Conservation (phyloP, 92 coral and sea anemone species). For the Phenganax stokvisi region DNA sequence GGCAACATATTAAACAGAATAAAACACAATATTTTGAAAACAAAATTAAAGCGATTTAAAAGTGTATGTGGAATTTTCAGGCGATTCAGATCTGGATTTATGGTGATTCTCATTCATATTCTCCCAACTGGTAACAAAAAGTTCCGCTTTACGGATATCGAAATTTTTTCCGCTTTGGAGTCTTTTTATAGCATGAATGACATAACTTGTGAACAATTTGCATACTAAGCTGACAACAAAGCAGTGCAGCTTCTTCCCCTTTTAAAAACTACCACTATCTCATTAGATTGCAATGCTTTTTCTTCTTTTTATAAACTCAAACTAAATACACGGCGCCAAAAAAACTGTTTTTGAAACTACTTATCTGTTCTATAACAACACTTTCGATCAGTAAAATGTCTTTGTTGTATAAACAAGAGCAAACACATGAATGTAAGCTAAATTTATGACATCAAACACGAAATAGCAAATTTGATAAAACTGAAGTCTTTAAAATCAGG, state of each 20-base stretch:
- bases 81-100: not conserved
- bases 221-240: not conserved
- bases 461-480: no score
- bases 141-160: constrained; percentile 3
- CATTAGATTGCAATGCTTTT: no score
- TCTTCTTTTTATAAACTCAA: no score
- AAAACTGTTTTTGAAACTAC: no score
- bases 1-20: not conserved
- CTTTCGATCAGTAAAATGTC: no score
- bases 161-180: constrained; percentile 21
- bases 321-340: no score
- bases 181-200: constrained; percentile 7
- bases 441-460: no score
- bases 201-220: not conserved
- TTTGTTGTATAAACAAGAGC: no score
- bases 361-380: no score
- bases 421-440: no score
- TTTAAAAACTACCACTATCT: not conserved
- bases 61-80: not conserved
- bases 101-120: not conserved
- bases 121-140: constrained; percentile 9
- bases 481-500: no score
- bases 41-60: not conserved
- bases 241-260: not conserved
- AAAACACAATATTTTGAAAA: not conserved